Evolutionary conservation across 2,113 vertebrate species (phyloP).

Genomic region (Empidonax alnorum): DNA sequence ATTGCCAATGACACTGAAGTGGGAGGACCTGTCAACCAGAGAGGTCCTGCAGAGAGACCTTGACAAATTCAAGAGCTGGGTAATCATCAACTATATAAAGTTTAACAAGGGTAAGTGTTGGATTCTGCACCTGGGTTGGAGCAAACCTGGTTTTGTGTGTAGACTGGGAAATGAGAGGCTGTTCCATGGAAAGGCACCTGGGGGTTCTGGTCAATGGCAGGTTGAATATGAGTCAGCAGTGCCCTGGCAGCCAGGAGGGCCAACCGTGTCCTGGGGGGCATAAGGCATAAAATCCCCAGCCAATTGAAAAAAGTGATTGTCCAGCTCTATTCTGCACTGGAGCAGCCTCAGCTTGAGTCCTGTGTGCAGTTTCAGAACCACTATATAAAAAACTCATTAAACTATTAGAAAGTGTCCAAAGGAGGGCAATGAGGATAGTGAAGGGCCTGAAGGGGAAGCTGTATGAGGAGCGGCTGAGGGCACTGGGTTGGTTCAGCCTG

Average conservation of each 20-base stretch:
- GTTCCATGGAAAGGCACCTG: background rate
- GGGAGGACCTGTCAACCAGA: background rate
- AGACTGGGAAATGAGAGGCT: background rate
- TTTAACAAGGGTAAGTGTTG: background rate
- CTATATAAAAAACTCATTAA: background rate
- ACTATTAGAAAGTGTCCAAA: too few species aligned
- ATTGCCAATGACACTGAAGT: background rate
- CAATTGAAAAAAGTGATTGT: accelerated
- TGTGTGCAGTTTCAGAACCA: background rate
- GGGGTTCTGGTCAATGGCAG: accelerated
- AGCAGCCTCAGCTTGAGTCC: background rate
- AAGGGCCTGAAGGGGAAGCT: background rate
- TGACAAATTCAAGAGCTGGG: background rate
- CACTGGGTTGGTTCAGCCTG: background rate
- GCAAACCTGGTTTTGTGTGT: too few species aligned
- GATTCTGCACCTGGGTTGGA: background rate
- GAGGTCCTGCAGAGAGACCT: background rate
- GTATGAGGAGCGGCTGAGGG: accelerated
- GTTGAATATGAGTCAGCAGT: background rate
- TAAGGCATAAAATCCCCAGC: accelerated
- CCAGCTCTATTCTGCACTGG: accelerated
- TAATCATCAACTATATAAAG: background rate
- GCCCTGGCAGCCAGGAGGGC: background rate
- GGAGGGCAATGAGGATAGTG: background rate
- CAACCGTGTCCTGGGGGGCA: accelerated